Base-by-base conservation (phyloP, 2,888 invertebrate species). In the Cataglyphis altisquamis region DNA sequence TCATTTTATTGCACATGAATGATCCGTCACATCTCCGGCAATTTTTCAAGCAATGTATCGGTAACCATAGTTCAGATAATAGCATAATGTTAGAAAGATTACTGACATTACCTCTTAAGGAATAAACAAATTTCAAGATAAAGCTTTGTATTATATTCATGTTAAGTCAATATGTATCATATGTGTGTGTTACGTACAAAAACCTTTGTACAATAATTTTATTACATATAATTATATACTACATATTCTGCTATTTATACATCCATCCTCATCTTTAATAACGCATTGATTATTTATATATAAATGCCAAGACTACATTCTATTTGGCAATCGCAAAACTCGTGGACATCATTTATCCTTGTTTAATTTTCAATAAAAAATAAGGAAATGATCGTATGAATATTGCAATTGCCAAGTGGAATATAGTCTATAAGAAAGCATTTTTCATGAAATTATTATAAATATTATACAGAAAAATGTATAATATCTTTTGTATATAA, bases 201-300 rank as follows among this genome's bases (percentile, higher is more conserved):
- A 52, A 78, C 21, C 57, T 78, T 68, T 78, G 70, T 78, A 78
- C 68, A 78, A 66, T 66, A 12, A 57, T 57, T 60, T 18, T 29
- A 39, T 55, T 77, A 60, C 21, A 36, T 60, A 57, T 32, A 18
- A 68, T 78, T 68, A 55, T 48, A 52, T n/a, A 41, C 15, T 77
- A 48, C 21, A 52, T 67, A 29, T n/a, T 12, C 15, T n/a, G 36
- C 12, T 41, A 55, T 55, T 12, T 12, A 21, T 36, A 36, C 32
- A 21, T 74, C 25, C n/a, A 52, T 52, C 2, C 52, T 52, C 52
- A n/a, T n/a, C n/a, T 64, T 64, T 75, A 64, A 36, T 25, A 64
- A n/a, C 12, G 12, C n/a, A 48, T 25, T 6, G 8, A 36, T 63
- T 74, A 63, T 74, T 73, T 66, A 29, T 64, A 55, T 8, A 55